Evolutionary conservation across 2,888 invertebrate genomes (phyloP), one percentile per base, ranked within the genome.

Genomic region (Amblyjoppa proteus): DNA sequence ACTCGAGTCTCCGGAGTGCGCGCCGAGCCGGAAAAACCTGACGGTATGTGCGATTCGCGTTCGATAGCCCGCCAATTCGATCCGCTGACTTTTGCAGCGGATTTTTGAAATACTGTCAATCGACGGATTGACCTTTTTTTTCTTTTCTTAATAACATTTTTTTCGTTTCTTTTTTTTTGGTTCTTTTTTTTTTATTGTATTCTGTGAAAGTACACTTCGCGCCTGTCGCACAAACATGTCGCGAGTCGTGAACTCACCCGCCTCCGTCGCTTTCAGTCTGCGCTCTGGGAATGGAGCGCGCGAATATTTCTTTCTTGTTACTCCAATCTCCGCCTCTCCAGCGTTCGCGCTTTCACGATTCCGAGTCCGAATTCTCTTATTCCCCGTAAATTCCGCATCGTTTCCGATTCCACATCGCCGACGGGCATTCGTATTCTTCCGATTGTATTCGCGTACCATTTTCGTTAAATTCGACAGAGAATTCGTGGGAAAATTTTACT

Each of bases 301-400:
- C 53, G 51, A 34, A 38, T 53, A 71, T 38, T 71, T 71, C 3
- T 51, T 53, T 11, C 71, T 16, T 53, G 51, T n/a, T 51, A n/a
- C 34, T 28, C 34, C 51, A 20, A 20, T 25, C 38, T 71, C 71
- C n/a, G 13, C 16, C 16, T 49, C 16, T 4, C 45, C 45, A 16
- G 3, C 45, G 45, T 49, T 49, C 16, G 16, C 45, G 34, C 53
- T 53, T 71, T 56, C 53, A 20, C 53, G 34, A 71, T 53, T 56
- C 9, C 11, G 56, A 13, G 56, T 56, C 58, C 20, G 71, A 73
- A 58, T 58, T 73, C 25, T 53, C 20, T 73, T 41, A 56, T 38
- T 13, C 7, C 7, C 1, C 49, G 20, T 73, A 56, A 38, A 38
- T 56, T 73, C 53, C 45, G 0, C 31, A 13, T 73, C 71, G 56